Conservation (phyloP, 2,888 invertebrate genomes). For the Sinelater perroti region DNA sequence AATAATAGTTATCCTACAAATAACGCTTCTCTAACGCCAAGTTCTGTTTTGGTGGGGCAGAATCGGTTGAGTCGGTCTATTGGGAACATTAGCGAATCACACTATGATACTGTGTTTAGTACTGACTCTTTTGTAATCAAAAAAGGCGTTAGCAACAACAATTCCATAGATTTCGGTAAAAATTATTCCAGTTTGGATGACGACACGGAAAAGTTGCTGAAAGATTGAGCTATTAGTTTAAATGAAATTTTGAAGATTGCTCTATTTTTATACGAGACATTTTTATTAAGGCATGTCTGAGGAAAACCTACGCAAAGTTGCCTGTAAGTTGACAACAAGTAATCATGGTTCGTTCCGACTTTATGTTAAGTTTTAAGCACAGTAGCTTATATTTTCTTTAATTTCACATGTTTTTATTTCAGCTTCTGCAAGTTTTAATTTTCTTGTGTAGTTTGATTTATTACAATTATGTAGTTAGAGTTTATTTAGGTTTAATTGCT, state of each 20-base stretch:
- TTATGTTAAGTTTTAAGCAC: slow-evolving; percentile 53
- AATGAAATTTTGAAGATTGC: slow-evolving; percentile 25
- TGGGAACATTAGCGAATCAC: slow-evolving; percentile 59
- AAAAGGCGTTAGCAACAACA: slow-evolving; percentile 53
- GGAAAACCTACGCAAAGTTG: slow-evolving; percentile 58
- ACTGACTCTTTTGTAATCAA: slow-evolving; percentile 61
- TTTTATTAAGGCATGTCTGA: slow-evolving; percentile 55
- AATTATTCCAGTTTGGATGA: slow-evolving; percentile 41
- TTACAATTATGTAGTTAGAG: slow-evolving; percentile 49
- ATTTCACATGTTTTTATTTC: slow-evolving; percentile 38
- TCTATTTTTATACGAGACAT: slow-evolving; percentile 37
- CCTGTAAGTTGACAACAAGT: slow-evolving; percentile 55
- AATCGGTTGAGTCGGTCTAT: slow-evolving; percentile 59
- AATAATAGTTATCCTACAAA: slow-evolving; percentile 58
- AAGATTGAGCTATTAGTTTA: slow-evolving; percentile 37
- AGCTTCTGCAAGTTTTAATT: slow-evolving; percentile 46
- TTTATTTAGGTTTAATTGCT: slow-evolving; percentile 48
- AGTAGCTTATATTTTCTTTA: slow-evolving; percentile 51
- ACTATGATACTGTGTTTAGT: slow-evolving; percentile 67
- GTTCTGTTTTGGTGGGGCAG: slow-evolving; percentile 48
- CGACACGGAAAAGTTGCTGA: slow-evolving; percentile 44
- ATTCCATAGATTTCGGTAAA: slow-evolving; percentile 48
- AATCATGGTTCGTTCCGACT: slow-evolving; percentile 37
- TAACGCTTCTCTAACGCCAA: slow-evolving; percentile 52
- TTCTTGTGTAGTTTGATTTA: slow-evolving; percentile 44